Conservation (phyloP, 2,113 vertebrate species). For the Chitala chitala region DNA sequence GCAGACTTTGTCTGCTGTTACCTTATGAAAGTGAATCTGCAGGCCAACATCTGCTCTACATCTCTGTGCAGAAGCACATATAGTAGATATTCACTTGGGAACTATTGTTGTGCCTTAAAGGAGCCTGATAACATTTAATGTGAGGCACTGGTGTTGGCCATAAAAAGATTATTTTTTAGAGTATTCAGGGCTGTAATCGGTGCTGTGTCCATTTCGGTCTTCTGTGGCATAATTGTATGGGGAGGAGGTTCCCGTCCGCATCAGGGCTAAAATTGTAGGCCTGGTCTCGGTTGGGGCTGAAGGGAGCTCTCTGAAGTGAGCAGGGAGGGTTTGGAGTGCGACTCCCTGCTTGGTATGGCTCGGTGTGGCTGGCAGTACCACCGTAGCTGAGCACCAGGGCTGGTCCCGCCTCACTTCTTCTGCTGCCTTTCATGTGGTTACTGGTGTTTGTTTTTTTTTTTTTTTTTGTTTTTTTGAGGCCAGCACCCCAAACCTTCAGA, state of each 20-base stretch:
- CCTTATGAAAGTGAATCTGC: no score
- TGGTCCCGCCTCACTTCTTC: conserved; percentile 46
- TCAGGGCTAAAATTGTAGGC: conserved; percentile 63
- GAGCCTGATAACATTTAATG: conserved; percentile 5
- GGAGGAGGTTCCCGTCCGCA: conserved; percentile 61
- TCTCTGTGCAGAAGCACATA: no score
- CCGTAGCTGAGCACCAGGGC: conserved; percentile 42
- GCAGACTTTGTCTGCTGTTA: no score
- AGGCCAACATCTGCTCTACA: no score
- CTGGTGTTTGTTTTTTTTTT: no score
- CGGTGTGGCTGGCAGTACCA: conserved; percentile 49
- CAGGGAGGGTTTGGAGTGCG: conserved; percentile 45
- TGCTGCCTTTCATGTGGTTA: conserved; percentile 43
- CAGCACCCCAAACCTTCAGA: conserved; percentile 56
- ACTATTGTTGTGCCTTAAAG: no score
- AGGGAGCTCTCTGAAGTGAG: conserved; percentile 58
- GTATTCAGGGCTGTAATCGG: conserved; percentile 60
- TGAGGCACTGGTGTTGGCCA: neutral
- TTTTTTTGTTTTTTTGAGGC: no score
- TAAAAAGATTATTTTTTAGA: conserved; percentile 61
- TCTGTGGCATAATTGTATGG: conserved; percentile 64
- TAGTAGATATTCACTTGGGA: no score
- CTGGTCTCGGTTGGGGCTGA: conserved; percentile 45
- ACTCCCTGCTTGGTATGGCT: conserved; percentile 45
- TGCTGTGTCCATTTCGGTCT: conserved; percentile 55